Conservation (phyloP, 2,113 vertebrate genomes). For the Ploceus nigricollis region DNA sequence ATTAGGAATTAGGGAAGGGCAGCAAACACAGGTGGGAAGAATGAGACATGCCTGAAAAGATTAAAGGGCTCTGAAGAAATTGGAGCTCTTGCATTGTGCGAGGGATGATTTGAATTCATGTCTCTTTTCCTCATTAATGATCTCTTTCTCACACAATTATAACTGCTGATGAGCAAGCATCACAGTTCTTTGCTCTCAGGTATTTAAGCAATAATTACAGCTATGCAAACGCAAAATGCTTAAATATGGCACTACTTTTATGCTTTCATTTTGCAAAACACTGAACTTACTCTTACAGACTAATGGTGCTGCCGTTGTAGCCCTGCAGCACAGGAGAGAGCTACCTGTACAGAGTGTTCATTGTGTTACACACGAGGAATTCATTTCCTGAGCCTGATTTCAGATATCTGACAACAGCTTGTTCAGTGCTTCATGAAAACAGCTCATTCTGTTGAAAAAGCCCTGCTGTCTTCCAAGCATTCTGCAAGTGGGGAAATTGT, state of each 20-base stretch:
- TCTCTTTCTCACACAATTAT: background rate
- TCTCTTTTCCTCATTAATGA: background rate
- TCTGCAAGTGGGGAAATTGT: background rate
- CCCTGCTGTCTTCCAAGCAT: background rate
- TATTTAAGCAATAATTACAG: background rate
- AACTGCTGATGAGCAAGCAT: background rate
- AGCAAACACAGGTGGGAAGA: background rate
- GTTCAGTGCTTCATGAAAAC: background rate
- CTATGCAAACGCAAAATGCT: background rate
- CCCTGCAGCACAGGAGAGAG: background rate
- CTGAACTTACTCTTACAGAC: background rate
- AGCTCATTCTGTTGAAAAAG: background rate
- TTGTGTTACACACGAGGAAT: background rate
- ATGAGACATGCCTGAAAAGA: background rate
- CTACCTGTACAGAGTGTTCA: background rate
- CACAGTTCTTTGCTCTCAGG: background rate
- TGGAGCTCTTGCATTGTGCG: fast-evolving
- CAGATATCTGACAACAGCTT: background rate
- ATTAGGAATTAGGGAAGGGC: background rate
- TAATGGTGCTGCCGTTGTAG: background rate
- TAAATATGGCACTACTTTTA: background rate
- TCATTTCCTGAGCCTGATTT: background rate
- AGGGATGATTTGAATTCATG: background rate
- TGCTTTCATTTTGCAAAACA: background rate
- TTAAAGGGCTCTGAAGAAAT: background rate